phyloP scores from a whole-genome alignment of 2,113 vertebrate species.

The Emydura subglobosa region DNA sequence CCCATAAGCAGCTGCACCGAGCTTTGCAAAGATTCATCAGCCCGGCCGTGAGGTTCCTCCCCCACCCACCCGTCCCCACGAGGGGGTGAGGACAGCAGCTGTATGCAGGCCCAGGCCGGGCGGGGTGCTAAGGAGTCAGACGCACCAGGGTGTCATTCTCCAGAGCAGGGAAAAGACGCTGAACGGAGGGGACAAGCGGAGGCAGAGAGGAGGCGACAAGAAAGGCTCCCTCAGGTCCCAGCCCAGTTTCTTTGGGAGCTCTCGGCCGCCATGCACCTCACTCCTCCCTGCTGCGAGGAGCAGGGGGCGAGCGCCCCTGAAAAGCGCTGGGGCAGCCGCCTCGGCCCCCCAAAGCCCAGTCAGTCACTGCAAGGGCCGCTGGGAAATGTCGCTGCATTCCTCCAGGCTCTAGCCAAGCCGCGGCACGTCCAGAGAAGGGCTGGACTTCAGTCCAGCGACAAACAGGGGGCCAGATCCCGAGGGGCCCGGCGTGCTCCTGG shows the following conservation, averaged over 20 bases:
- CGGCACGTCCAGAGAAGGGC: neutral
- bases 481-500: neutral
- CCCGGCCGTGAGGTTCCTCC: too few relatives aligned
- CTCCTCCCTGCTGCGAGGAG: neutral
- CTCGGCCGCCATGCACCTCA: neutral
- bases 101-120: neutral
- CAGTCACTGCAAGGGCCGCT: neutral
- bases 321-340: too few relatives aligned
- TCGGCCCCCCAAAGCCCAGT: too few relatives aligned
- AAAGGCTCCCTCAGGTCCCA: neutral
- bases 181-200: neutral
- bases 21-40: neutral
- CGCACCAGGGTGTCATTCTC: neutral
- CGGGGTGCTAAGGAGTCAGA: neutral
- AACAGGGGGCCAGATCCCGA: accelerated
- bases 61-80: neutral
- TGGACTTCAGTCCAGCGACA: neutral
- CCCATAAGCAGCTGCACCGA: accelerated
- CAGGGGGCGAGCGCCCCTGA: too few relatives aligned
- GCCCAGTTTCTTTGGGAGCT: too few relatives aligned
- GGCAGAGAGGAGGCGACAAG: neutral
- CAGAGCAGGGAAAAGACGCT: neutral
- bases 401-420: too few relatives aligned
- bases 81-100: neutral
- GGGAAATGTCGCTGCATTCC: neutral